phyloP scores from a whole-genome alignment of 2,113 vertebrate species.

The Rhinogobius similis region DNA sequence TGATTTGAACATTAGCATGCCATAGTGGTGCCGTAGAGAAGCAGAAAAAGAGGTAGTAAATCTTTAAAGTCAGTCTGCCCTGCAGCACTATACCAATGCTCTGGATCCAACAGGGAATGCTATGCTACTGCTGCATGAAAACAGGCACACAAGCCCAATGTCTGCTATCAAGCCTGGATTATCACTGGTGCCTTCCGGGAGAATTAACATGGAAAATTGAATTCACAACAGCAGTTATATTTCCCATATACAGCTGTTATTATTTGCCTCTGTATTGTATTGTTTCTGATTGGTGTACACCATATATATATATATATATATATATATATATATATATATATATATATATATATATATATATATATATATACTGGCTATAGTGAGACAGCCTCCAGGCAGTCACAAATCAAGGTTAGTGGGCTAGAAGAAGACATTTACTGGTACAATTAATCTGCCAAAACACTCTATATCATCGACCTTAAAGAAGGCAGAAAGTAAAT shows the following conservation, averaged over 20 bases:
- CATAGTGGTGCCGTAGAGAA: slow-evolving; percentile 22
- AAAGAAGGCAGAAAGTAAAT: not conserved
- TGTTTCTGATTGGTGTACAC: not conserved
- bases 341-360: too few relatives aligned
- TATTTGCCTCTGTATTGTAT: slow-evolving; percentile 5
- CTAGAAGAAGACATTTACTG: not conserved
- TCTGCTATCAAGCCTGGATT: not conserved
- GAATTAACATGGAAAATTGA: not conserved
- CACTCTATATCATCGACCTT: not conserved
- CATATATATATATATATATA: too few relatives aligned
- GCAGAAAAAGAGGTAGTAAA: slow-evolving; percentile 26
- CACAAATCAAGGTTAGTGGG: slow-evolving; percentile 7
- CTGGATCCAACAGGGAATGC: slow-evolving; percentile 31
- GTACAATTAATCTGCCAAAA: not conserved
- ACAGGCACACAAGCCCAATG: not conserved
- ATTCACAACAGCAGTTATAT: not conserved
- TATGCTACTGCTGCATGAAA: not conserved
- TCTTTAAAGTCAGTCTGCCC: slow-evolving; percentile 23
- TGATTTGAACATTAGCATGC: slow-evolving; percentile 29
- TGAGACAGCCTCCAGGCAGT: not conserved
- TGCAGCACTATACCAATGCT: slow-evolving; percentile 39
- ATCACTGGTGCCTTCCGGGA: not conserved
- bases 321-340: too few relatives aligned
- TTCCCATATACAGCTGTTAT: not conserved
- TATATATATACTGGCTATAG: too few relatives aligned